Evolutionary conservation across 2,797 vertebrate genomes (phyloP).

Genomic region (Carcharodon carcharias): DNA sequence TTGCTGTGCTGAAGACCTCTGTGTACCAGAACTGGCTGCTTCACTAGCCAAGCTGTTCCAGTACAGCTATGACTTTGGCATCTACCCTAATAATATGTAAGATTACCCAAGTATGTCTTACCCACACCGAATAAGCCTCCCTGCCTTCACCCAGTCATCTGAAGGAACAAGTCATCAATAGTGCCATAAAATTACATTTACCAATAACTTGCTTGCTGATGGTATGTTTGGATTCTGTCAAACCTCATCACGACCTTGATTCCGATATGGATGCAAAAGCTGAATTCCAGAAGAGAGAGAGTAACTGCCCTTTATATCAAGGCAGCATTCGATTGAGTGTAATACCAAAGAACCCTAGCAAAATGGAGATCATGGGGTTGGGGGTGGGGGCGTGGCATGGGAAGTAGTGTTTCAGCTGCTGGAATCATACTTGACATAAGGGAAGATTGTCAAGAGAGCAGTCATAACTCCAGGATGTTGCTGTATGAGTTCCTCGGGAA

Average conservation of each 20-base stretch:
- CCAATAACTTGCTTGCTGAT: background rate
- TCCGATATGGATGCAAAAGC: background rate
- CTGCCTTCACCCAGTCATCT: background rate
- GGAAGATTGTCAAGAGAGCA: background rate
- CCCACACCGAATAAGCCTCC: background rate
- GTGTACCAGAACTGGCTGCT: background rate
- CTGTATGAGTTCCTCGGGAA: background rate
- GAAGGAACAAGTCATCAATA: background rate
- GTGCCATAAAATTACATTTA: background rate
- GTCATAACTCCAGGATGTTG: background rate
- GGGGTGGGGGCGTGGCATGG: no score
- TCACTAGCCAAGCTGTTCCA: background rate
- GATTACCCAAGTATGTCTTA: background rate
- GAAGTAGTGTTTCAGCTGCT: background rate
- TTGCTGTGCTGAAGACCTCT: background rate
- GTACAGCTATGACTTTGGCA: background rate
- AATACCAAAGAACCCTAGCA: background rate
- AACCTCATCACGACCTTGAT: background rate
- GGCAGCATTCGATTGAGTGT: background rate
- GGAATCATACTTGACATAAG: background rate
- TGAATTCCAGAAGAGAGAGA: background rate
- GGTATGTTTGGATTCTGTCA: background rate
- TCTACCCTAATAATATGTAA: background rate
- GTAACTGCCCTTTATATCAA: background rate
- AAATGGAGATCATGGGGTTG: background rate